phyloP scores from a whole-genome alignment of 2,797 vertebrate species.

The Coccyzus lansbergi region DNA sequence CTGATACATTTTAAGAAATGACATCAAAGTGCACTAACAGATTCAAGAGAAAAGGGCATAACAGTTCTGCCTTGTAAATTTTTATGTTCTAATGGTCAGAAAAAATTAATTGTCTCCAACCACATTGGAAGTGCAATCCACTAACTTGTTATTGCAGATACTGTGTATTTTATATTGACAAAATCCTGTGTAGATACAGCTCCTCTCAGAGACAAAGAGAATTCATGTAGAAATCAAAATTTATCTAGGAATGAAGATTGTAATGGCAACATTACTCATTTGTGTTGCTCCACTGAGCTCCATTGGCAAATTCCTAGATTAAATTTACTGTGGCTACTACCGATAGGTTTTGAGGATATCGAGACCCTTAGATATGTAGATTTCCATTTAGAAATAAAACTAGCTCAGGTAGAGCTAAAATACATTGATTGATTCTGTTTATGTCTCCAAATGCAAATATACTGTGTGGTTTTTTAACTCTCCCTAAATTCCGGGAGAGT shows the following conservation, averaged over 20 bases:
- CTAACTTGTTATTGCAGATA: neutral
- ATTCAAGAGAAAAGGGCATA: neutral
- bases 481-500: neutral
- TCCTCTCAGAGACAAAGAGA: neutral
- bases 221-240: neutral
- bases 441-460: neutral
- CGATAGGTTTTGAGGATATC: neutral
- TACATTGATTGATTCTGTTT: neutral
- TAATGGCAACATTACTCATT: neutral
- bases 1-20: neutral
- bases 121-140: neutral
- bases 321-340: neutral
- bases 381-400: slow-evolving; percentile 8
- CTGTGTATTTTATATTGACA: neutral
- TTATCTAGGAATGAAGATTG: neutral
- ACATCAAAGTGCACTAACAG: neutral
- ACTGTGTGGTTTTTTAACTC: neutral
- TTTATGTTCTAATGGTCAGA: neutral
- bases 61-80: neutral
- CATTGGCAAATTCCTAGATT: neutral
- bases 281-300: neutral
- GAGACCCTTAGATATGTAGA: neutral
- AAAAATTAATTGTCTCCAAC: neutral
- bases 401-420: neutral
- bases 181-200: neutral